Evolutionary conservation across 2,113 vertebrate species (phyloP), one percentile per base, ranked within the genome.

Genomic region (Rhombomys opimus): DNA sequence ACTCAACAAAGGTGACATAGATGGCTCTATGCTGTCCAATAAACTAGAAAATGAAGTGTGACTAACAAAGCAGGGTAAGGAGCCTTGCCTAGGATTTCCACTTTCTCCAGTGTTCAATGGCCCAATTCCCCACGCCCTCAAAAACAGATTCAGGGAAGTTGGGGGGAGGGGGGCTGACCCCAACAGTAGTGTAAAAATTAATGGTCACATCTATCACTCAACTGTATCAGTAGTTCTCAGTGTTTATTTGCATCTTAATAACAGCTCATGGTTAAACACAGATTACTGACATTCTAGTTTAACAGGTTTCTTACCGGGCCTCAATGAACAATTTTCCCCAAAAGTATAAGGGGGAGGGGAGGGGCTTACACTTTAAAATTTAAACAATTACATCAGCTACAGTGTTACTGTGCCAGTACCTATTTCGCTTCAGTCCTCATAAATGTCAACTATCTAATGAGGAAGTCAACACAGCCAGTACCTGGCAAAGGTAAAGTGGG

Each of bases 371-470:
- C 14, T 61, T 27, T 27, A 90, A 87, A 57, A 94, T 70, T 80
- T 75, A 90, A 87, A 75, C 75, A 38, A 78, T 78, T 59, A 75
- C 30, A 84, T 63, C 32, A 50, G 30, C 89, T 85, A 70, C 1
- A 67, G 73, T 91, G 68, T 82, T 95, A 73, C 12, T 50, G 11
- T 70, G 30, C 73, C 65, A 89, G 76, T 41, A 75, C 63, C 17
- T 91, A 75, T 5, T 89, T 94, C 59, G 91, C 38, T 75, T 94
- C 93, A 87, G 2, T 87, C 65, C 54, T 82, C 59, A 90, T 12
- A 20, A 90, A 13, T 0, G 23, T 35, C 52, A 5, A 13, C 57
- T 3, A 54, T 84, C 93, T 76, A 91, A 76, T 32, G 50, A 95
- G 72, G n/a, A 96, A 92, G 80, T 87, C 52, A 93, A 72, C 32